A percentile compares a stretch with the other conserved stretches of the same genome.
These are phyloP conservation scores for Synanthedon myopaeformis DNA, from an alignment of 2,888 invertebrate genomes.

Conservation along the genomic window DNA sequence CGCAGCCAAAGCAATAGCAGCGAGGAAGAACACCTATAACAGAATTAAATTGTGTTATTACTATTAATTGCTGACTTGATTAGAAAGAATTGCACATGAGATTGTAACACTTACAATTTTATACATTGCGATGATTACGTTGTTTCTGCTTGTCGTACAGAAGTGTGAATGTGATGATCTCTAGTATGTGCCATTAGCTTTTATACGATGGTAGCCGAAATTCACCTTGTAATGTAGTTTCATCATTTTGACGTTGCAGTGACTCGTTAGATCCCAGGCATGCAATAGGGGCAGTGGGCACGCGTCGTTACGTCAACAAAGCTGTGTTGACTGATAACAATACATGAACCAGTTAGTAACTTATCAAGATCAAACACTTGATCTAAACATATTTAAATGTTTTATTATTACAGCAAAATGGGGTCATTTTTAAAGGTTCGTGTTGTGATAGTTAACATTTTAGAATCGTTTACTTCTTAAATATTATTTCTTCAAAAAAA, in stretches of 20 bases:
- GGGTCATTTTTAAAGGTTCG: too few relatives aligned
- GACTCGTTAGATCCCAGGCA: constrained; percentile 46
- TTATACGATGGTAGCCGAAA: constrained; percentile 53
- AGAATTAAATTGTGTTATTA: neutral
- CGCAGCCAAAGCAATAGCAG: constrained; percentile 35
- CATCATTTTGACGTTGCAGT: constrained; percentile 39
- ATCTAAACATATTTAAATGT: neutral
- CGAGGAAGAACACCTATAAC: constrained; percentile 46
- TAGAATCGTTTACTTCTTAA: too few relatives aligned
- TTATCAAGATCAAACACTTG: constrained; percentile 6
- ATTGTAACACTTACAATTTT: constrained; percentile 37
- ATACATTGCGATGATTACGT: constrained; percentile 41
- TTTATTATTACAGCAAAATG: neutral
- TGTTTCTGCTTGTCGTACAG: constrained; percentile 34
- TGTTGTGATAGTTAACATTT: too few relatives aligned
- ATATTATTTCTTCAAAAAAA: too few relatives aligned
- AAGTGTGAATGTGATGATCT: constrained; percentile 46
- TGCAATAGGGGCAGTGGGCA: constrained; percentile 57
- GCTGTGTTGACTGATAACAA: constrained; percentile 28
- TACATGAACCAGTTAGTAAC: constrained; percentile 19
- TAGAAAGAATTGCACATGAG: neutral
- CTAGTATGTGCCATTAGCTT: constrained; percentile 49
- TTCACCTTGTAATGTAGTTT: constrained; percentile 60
- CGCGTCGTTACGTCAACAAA: constrained; percentile 17
- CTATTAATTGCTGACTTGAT: neutral